A percentile compares a stretch with the other conserved stretches of the same genome.
Conservation (phyloP, 64 coral and sea anemone genomes). For the Porites lutea region DNA sequence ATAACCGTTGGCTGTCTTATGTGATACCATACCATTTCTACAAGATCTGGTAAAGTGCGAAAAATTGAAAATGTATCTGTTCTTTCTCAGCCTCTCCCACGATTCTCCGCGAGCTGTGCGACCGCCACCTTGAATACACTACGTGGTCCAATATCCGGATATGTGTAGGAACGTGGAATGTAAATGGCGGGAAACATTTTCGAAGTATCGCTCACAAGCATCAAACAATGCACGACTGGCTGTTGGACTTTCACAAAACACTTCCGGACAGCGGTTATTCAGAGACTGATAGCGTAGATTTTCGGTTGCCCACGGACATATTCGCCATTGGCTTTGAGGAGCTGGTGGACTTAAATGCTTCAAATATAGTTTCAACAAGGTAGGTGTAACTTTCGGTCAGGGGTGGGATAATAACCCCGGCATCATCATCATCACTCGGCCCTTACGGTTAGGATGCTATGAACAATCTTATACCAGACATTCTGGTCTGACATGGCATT, state of each 20-base stretch:
- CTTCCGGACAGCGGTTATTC: conserved; percentile 83
- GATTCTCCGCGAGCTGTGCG: conserved; percentile 94
- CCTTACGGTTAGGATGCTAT: no score
- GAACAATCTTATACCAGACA: no score
- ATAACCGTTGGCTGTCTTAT: no score
- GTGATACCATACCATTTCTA: no score
- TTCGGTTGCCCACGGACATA: conserved; percentile 82
- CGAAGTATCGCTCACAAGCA: conserved; percentile 98
- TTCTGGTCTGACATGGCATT: no score
- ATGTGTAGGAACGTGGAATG: conserved; percentile 96
- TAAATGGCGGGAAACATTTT: conserved; percentile 96
- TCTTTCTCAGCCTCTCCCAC: conserved; percentile 87
- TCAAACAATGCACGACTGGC: conserved; percentile 98
- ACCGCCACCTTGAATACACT: conserved; percentile 96
- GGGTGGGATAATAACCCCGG: no score
- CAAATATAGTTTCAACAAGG: conserved; percentile 98
- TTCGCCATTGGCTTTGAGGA: conserved; percentile 99
- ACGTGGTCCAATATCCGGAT: conserved; percentile 92
- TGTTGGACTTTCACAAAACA: conserved; percentile 91
- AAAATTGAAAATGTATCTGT: neutral
- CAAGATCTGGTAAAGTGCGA: no score
- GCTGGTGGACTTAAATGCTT: conserved; percentile 95
- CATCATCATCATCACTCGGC: no score
- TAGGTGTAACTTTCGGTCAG: neutral
- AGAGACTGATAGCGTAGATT: conserved; percentile 64